These are phyloP conservation scores for Australoheros facetus DNA, from an alignment of 2,797 vertebrate genomes.

Conservation along the genomic window DNA sequence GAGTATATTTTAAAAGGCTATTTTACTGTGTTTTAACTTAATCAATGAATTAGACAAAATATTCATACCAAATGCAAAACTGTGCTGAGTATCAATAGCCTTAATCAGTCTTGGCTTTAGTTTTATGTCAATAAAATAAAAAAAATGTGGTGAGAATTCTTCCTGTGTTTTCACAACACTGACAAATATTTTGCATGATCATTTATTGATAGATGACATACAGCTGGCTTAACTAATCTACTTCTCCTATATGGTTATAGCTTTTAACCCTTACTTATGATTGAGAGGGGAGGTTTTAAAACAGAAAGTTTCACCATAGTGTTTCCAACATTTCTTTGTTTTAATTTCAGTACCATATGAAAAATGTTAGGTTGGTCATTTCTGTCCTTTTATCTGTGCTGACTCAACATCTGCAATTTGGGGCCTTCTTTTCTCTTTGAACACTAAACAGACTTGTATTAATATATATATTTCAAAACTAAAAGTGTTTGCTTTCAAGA, in stretches of 20 bases:
- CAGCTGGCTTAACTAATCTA: background rate
- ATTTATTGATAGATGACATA: constrained; percentile 11
- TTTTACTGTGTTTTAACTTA: constrained; percentile 19
- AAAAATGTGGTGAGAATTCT: background rate
- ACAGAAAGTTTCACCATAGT: background rate
- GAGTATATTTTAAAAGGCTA: constrained; percentile 6
- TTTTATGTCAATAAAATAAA: background rate
- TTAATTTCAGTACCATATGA: constrained; percentile 18
- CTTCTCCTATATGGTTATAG: background rate
- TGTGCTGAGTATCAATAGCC: background rate
- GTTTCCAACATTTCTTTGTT: constrained; percentile 22
- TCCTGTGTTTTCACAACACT: background rate
- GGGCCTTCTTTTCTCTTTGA: constrained; percentile 61
- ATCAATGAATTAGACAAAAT: constrained; percentile 18
- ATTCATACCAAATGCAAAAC: constrained; percentile 5
- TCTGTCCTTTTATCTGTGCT: constrained; percentile 31
- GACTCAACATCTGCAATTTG: constrained; percentile 39
- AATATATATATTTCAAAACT: constrained; percentile 81
- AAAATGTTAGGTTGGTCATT: constrained; percentile 19
- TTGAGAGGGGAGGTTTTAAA: too few relatives aligned
- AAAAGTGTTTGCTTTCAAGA: constrained; percentile 76
- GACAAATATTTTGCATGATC: constrained; percentile 15
- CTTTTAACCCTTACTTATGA: background rate
- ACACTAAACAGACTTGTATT: constrained; percentile 74
- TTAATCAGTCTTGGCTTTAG: background rate